Percentiles rank a stretch among this genome's conserved stretches.
These are phyloP conservation scores for Tenebrio molitor DNA, from an alignment of 1,140 invertebrate genomes.

Conservation along the genomic window DNA sequence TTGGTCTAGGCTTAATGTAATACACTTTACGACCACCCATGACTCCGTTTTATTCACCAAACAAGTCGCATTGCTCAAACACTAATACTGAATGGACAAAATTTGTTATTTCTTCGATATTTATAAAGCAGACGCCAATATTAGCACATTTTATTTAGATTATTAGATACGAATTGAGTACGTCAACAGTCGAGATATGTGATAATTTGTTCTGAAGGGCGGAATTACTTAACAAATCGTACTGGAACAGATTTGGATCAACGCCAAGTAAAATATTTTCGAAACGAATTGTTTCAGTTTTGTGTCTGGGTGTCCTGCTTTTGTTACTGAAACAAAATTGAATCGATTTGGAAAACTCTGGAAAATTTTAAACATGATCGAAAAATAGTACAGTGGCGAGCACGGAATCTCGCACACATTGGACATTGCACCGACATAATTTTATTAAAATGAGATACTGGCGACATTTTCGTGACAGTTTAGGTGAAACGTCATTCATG, in stretches of 20 bases:
- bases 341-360: no score
- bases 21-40: constrained; percentile 38
- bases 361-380: no score
- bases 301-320: no score
- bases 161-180: neutral
- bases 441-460: no score
- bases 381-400: no score
- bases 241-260: neutral
- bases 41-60: neutral
- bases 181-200: neutral
- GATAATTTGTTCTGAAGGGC: constrained; percentile 3
- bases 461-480: no score
- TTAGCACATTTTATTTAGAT: constrained; percentile 22
- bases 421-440: no score
- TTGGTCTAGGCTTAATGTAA: constrained; percentile 43
- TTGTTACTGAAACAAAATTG: no score
- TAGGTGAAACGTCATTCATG: no score
- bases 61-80: neutral
- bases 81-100: neutral
- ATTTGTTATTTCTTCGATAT: neutral
- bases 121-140: neutral
- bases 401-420: no score
- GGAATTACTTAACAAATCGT: neutral
- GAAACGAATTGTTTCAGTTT: no score
- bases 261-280: neutral